Base-by-base conservation (phyloP, 1,140 invertebrate species). In the Pseudomyrmex concolor region DNA sequence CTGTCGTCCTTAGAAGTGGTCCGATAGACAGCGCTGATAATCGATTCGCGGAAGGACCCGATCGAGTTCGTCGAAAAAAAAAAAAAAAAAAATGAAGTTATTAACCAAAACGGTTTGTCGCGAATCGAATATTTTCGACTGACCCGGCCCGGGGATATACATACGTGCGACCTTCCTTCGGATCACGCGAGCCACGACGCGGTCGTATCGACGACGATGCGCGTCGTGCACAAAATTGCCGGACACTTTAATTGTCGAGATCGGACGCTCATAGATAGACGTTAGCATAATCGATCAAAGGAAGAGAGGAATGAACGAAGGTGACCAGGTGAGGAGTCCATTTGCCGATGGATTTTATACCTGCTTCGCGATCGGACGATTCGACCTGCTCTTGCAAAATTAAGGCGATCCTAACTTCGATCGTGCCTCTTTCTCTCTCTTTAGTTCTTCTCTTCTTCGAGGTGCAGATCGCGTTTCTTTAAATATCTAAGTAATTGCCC, bases 211-310 rank as follows among this genome's bases (percentile, higher is more conserved):
- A 13, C 15, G 54, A 48, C 9, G 54, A 48, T n/a, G 43, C 25
- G 62, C 66, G 43, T 70, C 76, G 66, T 43, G 66, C 76, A 71
- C 70, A 80, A 80, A 71, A 80, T 70, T 5, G 7, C 15, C 76
- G 43, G n/a, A n/a, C 66, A 7, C 34, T 34, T 34, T 80, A 80
- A 80, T 80, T 80, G 76, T 80, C 76, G 76, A 66, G 64, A 78
- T 57, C 70, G 68, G 83, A 76, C 62, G 34, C 34, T 48, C 34
- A 59, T 8, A 7, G 10, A 19, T 45, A 34, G 34, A n/a, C 34
- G 54, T 80, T 68, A 59, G 54, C 66, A 19, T 80, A 78, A 78
- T 78, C 76, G 76, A 50, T 70, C 73, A 60, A 34, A 55, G 22
- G 48, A 13, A 71, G 54, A 80, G 43, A 34, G n/a, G n/a, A 34